A percentile compares a stretch with the other conserved stretches of the same genome.
These are phyloP conservation scores for Lateolabrax maculatus DNA, from an alignment of 2,797 vertebrate genomes.

Conservation along the genomic window DNA sequence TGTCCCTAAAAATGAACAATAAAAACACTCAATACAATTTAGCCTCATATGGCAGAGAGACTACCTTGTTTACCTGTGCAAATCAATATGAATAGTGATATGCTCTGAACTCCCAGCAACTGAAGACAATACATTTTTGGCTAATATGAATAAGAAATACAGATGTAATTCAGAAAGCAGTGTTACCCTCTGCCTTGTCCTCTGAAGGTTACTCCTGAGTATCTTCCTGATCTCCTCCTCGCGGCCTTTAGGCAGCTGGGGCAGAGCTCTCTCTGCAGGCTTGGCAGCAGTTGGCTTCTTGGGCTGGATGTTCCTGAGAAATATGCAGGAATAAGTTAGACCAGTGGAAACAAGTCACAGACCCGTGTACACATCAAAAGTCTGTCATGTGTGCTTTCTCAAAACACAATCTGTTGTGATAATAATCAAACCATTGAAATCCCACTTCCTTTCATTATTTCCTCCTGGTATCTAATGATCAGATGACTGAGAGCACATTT, in stretches of 20 bases:
- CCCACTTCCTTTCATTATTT: neutral
- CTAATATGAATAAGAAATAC: neutral
- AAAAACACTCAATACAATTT: slow-evolving; percentile 21
- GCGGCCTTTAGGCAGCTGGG: slow-evolving; percentile 91
- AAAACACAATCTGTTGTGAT: neutral
- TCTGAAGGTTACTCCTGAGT: slow-evolving; percentile 94
- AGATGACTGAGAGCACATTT: neutral
- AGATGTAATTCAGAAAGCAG: neutral
- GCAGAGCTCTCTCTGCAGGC: slow-evolving; percentile 83
- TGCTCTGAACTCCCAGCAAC: neutral
- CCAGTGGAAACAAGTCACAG: neutral
- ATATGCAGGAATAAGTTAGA: neutral
- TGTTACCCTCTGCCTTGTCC: slow-evolving; percentile 93
- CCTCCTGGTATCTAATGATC: neutral
- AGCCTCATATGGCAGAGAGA: neutral
- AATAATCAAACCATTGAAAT: neutral
- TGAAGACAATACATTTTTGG: neutral
- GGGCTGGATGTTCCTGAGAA: slow-evolving; percentile 93
- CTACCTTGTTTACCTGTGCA: neutral
- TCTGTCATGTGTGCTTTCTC: neutral
- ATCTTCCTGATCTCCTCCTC: slow-evolving; percentile 98
- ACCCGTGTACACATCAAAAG: neutral
- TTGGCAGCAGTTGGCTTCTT: slow-evolving; percentile 82
- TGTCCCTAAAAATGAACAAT: neutral
- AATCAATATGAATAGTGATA: slow-evolving; percentile 13